Evolutionary conservation across 1,140 invertebrate genomes (phyloP), one percentile per base, ranked within the genome.

Genomic region (Lethrus apterus): DNA sequence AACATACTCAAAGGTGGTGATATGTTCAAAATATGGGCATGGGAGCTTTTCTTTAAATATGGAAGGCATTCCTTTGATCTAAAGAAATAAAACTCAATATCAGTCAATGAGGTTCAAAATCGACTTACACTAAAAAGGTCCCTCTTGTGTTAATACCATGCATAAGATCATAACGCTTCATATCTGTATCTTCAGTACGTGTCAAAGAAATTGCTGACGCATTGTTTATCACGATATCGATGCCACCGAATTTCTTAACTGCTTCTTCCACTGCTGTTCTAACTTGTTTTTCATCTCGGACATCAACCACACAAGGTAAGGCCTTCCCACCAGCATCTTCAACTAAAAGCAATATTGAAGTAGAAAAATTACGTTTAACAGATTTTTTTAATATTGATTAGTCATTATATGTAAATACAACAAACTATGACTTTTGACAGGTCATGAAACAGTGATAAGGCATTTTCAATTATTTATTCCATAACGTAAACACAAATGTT

Each of bases 131-230:
- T 31, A 97, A 72, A 68, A 91, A 96, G 21, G 93, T 96, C 54
- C 93, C 93, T 56, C 93, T 76, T 0, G 87, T 81, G 67, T 96
- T 97, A 46, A 96, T 84, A 44, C 79, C 77, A 60, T 96, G 85
- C 92, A 96, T 96, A 13, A 96, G 70, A 67, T 96, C 93, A 60
- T 92, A 97, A 68, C 76, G 76, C 70, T 99, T 99, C 93, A 98
- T 98, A 13, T 91, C 82, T 0, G 93, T 97, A 1, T 81, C 70
- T 4, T 78, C 62, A 0, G 95, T 98, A 10, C 75, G 77, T 0
- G 93, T 93, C 13, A 99, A 73, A 15, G 83, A 86, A 57, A 99
- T 98, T 13, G 96, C 95, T 59, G 91, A 95, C 0, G 93, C 94
- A 78, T 98, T 98, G 67, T 98, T 98, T 2, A 98, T 72, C 4